These are phyloP conservation scores for Drosophila nr. fundita DNA, from an alignment of 2,888 invertebrate genomes.

Conservation along the genomic window DNA sequence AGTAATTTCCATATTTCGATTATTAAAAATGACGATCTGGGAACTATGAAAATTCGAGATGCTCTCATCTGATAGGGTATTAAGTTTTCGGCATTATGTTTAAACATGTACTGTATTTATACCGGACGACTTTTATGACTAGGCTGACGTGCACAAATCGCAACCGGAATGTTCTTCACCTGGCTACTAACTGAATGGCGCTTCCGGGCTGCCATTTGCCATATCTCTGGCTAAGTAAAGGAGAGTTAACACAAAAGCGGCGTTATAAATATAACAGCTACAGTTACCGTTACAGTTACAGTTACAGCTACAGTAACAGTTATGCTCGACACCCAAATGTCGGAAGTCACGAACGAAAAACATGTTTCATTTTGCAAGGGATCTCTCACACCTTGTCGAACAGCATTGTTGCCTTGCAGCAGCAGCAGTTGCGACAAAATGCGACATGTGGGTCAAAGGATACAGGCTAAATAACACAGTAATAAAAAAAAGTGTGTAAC, in stretches of 20 bases:
- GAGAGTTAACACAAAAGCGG: neutral
- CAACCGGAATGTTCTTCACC: constrained; percentile 25
- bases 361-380: constrained; percentile 25
- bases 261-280: neutral
- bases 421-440: constrained; percentile 44
- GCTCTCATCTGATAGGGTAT: constrained; percentile 3
- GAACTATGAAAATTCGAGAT: neutral
- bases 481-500: too few relatives aligned
- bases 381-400: neutral
- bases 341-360: constrained; percentile 60
- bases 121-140: constrained; percentile 14
- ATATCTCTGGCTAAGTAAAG: neutral
- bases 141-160: constrained; percentile 20
- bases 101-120: constrained; percentile 1
- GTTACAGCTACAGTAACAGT: constrained; percentile 9
- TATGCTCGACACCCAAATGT: constrained; percentile 22
- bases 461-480: neutral
- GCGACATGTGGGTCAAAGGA: constrained; percentile 16
- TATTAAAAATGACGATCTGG: neutral
- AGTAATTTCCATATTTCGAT: neutral
- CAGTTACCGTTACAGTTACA: too few relatives aligned
- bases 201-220: constrained; percentile 37
- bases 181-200: constrained; percentile 26
- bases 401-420: constrained; percentile 17
- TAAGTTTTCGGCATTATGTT: constrained; percentile 1